Conservation (phyloP, 2,113 vertebrate genomes). For the Menidia beryllina region DNA sequence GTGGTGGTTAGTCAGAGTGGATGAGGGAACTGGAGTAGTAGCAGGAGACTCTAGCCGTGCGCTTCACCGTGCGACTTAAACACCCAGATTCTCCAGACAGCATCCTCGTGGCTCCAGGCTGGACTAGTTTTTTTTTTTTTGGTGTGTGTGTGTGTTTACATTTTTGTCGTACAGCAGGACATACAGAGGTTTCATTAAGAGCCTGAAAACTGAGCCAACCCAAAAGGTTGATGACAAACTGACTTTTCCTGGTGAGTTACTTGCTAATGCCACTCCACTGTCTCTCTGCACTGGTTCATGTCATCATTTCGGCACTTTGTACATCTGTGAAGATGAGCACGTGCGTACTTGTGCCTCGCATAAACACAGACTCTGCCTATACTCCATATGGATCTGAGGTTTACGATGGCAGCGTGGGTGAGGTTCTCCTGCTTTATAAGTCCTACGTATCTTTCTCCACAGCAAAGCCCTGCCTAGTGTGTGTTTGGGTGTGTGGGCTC, state of each 20-base stretch:
- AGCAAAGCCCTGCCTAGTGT: constrained; percentile 52
- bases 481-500: constrained; percentile 60
- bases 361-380: constrained; percentile 1
- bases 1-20: constrained; percentile 59
- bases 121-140: constrained; percentile 26
- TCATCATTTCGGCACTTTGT: not conserved
- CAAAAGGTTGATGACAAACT: constrained; percentile 76
- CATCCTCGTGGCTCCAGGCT: constrained; percentile 21
- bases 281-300: constrained; percentile 14
- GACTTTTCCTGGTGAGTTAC: constrained; percentile 75
- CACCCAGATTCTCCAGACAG: constrained; percentile 41
- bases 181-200: constrained; percentile 39
- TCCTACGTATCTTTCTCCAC: constrained; percentile 29
- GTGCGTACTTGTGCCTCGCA: too few species aligned
- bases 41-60: constrained; percentile 51
- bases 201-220: constrained; percentile 36
- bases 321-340: constrained; percentile 2
- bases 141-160: constrained; percentile 8
- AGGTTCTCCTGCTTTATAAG: constrained; percentile 36
- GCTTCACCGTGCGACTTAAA: constrained; percentile 22
- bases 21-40: constrained; percentile 62
- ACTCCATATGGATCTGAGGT: constrained; percentile 22
- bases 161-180: constrained; percentile 14
- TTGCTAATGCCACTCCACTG: constrained; percentile 39
- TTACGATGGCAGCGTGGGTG: constrained; percentile 11